phyloP scores from a whole-genome alignment of 1,140 invertebrate species.

The Tetramorium parvispinum region DNA sequence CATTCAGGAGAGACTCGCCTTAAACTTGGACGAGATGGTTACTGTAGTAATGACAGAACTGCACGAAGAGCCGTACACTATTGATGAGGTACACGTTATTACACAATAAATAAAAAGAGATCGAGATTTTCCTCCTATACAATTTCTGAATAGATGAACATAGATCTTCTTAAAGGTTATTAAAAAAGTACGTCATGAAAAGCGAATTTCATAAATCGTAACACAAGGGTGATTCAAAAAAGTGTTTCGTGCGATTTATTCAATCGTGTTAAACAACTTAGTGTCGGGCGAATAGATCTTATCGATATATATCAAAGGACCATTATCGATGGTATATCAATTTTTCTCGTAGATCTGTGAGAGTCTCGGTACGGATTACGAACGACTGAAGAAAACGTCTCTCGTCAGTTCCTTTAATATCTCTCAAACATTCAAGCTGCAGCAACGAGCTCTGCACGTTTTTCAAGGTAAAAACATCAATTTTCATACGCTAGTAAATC shows the following conservation, averaged over 20 bases:
- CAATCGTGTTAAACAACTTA: background rate
- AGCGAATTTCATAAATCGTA: background rate
- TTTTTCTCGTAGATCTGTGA: constrained; percentile 84
- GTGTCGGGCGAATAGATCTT: background rate
- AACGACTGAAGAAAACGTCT: constrained; percentile 89
- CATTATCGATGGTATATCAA: constrained; percentile 4
- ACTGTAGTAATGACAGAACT: constrained; percentile 88
- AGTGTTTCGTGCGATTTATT: background rate
- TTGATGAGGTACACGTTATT: constrained; percentile 88
- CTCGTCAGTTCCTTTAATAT: constrained; percentile 90
- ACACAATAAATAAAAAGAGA: constrained; percentile 29
- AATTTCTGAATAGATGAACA: background rate
- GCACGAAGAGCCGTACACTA: constrained; percentile 90
- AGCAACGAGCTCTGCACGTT: constrained; percentile 95
- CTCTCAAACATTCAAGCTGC: constrained; percentile 91
- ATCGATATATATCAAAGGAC: background rate
- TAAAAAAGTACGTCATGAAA: background rate
- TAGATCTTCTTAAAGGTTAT: background rate
- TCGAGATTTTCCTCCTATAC: background rate
- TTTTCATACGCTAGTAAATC: constrained; percentile 51
- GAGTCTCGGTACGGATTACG: constrained; percentile 88
- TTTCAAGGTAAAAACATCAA: constrained; percentile 87
- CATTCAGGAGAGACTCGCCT: constrained; percentile 88
- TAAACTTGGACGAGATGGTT: constrained; percentile 90
- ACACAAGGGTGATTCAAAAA: background rate